Conservation (phyloP, 2,797 vertebrate species). For the Periparus ater region DNA sequence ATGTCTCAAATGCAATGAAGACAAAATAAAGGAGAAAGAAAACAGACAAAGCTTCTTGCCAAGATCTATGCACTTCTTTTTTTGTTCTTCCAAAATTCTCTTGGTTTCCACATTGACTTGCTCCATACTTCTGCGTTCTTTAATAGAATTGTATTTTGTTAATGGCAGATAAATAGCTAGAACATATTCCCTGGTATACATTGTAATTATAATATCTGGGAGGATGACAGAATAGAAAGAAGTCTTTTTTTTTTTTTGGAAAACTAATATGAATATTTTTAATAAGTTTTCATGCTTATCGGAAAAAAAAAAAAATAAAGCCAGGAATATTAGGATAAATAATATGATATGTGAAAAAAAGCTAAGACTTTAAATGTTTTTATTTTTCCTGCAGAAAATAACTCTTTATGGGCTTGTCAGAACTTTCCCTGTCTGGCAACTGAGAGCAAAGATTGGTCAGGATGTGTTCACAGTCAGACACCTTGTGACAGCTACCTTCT, state of each 20-base stretch:
- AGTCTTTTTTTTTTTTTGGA: accelerated
- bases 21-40: not conserved
- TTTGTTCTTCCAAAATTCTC: not conserved
- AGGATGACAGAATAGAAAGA: not conserved
- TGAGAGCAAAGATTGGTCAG: not conserved
- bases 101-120: not conserved
- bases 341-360: not conserved
- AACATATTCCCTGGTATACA: not conserved
- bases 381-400: not conserved
- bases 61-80: not conserved
- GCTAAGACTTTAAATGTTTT: not conserved
- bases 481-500: accelerated
- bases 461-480: not conserved
- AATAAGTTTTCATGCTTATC: not conserved
- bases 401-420: not conserved
- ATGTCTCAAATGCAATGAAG: not conserved
- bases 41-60: not conserved
- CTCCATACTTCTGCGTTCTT: not conserved
- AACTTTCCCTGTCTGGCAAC: not conserved
- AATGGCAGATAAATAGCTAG: not conserved
- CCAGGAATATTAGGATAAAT: not conserved
- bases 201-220: not conserved
- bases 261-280: not conserved
- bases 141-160: not conserved
- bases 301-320: not conserved